These are phyloP conservation scores for Malurus elegans DNA, from an alignment of 2,113 vertebrate species.

Conservation along the genomic window DNA sequence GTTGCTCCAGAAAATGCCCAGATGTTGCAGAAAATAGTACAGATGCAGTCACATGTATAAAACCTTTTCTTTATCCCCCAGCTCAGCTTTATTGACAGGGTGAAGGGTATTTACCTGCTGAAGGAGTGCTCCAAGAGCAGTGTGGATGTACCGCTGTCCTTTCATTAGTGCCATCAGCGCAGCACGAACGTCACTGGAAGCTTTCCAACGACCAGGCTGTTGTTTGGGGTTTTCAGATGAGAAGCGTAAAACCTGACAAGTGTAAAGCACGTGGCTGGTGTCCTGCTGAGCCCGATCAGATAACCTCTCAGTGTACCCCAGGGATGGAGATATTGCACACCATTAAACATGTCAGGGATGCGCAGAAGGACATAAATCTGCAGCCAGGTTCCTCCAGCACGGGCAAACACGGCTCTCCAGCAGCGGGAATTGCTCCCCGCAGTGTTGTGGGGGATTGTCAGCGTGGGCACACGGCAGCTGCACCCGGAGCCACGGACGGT, in stretches of 20 bases:
- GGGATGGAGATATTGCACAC: background rate
- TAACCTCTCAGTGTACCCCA: background rate
- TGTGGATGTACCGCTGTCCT: background rate
- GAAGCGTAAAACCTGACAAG: background rate
- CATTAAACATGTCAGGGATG: background rate
- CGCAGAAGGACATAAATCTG: background rate
- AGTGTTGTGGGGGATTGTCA: background rate
- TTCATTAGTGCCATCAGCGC: background rate
- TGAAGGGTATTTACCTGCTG: background rate
- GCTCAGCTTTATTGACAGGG: background rate
- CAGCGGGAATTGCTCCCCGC: background rate
- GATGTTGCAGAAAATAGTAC: background rate
- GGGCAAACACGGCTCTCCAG: background rate
- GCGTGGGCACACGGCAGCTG: fast-evolving
- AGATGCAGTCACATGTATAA: background rate
- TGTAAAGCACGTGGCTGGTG: background rate
- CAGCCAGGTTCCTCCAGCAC: background rate
- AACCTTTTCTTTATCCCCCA: background rate
- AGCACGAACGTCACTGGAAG: background rate
- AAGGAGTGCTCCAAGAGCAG: background rate
- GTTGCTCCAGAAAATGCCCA: background rate
- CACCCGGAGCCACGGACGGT: fast-evolving
- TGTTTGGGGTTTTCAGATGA: background rate
- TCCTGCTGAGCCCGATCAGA: background rate
- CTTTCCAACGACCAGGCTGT: background rate